Evolutionary conservation across 2,888 invertebrate species (phyloP).

Genomic region (Ecliptopera silaceata): DNA sequence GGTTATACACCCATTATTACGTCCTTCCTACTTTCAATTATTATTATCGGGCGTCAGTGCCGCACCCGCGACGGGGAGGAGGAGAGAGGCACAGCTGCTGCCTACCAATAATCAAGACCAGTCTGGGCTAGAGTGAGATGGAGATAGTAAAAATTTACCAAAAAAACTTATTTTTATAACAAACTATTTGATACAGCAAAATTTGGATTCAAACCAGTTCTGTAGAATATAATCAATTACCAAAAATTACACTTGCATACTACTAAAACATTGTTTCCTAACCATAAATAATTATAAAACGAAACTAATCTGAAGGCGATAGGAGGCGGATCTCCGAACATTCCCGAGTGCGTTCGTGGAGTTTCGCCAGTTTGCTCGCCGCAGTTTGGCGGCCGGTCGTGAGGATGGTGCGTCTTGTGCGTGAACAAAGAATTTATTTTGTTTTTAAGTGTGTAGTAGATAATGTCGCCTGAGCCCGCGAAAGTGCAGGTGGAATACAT

Average conservation of each 20-base stretch:
- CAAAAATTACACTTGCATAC: not conserved
- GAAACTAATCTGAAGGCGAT: slow-evolving; percentile 70
- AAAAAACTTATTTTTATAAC: slow-evolving; percentile 33
- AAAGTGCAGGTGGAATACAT: slow-evolving; percentile 79
- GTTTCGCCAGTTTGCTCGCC: slow-evolving; percentile 76
- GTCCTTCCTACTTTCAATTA: slow-evolving; percentile 84
- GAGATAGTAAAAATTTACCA: slow-evolving; percentile 51
- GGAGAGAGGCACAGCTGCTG: slow-evolving; percentile 84
- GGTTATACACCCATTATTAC: slow-evolving; percentile 84
- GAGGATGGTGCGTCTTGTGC: slow-evolving; percentile 77
- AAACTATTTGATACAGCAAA: not conserved
- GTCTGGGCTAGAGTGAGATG: slow-evolving; percentile 68
- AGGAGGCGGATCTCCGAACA: slow-evolving; percentile 80
- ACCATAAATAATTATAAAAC: slow-evolving; percentile 48
- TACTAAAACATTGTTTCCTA: slow-evolving; percentile 6
- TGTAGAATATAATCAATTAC: not conserved
- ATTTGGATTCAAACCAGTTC: not conserved
- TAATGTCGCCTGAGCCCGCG: slow-evolving; percentile 80
- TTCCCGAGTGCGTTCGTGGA: slow-evolving; percentile 66
- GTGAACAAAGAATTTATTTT: slow-evolving; percentile 76
- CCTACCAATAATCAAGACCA: slow-evolving; percentile 83
- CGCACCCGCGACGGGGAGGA: slow-evolving; percentile 80
- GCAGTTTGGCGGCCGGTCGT: slow-evolving; percentile 81
- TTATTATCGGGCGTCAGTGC: slow-evolving; percentile 82
- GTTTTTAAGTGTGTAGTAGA: slow-evolving; percentile 74